phyloP scores from a whole-genome alignment of 2,888 invertebrate species.

The Patella ulyssiponensis region DNA sequence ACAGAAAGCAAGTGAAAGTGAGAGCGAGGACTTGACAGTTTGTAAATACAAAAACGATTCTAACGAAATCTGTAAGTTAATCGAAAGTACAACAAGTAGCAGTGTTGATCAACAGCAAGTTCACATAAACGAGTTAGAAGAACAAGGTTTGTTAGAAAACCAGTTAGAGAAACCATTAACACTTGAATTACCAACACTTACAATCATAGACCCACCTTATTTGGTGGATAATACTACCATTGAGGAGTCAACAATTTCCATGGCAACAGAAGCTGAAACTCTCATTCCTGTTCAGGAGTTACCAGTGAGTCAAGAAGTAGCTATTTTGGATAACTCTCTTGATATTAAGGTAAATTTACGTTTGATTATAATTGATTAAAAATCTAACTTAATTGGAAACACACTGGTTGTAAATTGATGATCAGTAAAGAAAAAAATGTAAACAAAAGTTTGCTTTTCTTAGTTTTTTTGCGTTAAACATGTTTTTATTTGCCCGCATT shows the following conservation, averaged over 20 bases:
- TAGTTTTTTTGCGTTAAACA: no score
- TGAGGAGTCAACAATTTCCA: not conserved
- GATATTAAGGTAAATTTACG: not conserved
- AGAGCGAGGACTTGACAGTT: not conserved
- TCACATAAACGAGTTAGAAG: not conserved
- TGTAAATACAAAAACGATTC: not conserved
- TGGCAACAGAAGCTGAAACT: slow-evolving; percentile 6
- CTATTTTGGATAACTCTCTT: slow-evolving; percentile 4
- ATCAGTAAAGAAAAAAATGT: no score
- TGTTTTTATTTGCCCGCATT: no score
- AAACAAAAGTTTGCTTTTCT: no score
- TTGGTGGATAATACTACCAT: not conserved
- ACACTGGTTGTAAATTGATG: no score
- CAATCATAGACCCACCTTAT: not conserved
- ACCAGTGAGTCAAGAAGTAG: slow-evolving; percentile 4
- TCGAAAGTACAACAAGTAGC: not conserved
- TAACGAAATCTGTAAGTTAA: not conserved
- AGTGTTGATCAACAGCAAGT: not conserved
- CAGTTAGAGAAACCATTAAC: no score
- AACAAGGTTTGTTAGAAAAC: not conserved
- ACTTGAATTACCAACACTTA: not conserved
- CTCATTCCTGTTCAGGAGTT: not conserved
- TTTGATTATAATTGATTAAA: no score
- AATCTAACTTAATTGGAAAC: no score
- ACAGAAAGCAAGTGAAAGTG: slow-evolving; percentile 8